Percentiles rank a stretch among this genome's conserved stretches.
These are phyloP conservation scores for Procavia capensis DNA, from an alignment of 2,113 vertebrate genomes.

Conservation along the genomic window DNA sequence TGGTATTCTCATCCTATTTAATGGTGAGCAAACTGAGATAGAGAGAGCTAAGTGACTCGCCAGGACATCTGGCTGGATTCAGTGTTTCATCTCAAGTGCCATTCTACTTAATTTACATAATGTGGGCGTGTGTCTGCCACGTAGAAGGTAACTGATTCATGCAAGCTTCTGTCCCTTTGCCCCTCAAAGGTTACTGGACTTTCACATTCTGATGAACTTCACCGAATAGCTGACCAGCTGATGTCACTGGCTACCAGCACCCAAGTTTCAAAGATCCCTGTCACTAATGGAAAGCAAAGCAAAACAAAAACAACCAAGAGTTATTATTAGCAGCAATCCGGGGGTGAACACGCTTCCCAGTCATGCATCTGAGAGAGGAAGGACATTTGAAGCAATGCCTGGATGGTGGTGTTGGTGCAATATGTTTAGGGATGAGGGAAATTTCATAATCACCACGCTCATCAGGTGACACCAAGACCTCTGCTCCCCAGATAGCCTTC, in stretches of 20 bases:
- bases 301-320: slow-evolving; percentile 31
- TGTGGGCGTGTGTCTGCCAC: neutral
- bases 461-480: slow-evolving; percentile 62
- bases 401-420: neutral
- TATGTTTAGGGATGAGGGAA: slow-evolving; percentile 34
- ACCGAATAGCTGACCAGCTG: neutral
- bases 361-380: slow-evolving; percentile 67
- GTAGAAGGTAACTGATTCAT: neutral
- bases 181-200: neutral
- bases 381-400: slow-evolving; percentile 57
- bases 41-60: neutral
- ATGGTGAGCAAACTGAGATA: neutral
- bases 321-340: slow-evolving; percentile 71
- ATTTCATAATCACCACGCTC: slow-evolving; percentile 53
- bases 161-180: neutral
- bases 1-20: neutral
- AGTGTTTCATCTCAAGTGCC: neutral
- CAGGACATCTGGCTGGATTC: neutral
- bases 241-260: slow-evolving; percentile 47
- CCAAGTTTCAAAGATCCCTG: slow-evolving; percentile 71
- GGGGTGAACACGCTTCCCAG: slow-evolving; percentile 52
- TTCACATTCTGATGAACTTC: slow-evolving; percentile 53
- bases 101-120: neutral
- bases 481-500: slow-evolving; percentile 39
- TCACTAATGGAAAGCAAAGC: neutral